phyloP scores from a whole-genome alignment of 2,888 invertebrate species.

The Tyria jacobaeae region DNA sequence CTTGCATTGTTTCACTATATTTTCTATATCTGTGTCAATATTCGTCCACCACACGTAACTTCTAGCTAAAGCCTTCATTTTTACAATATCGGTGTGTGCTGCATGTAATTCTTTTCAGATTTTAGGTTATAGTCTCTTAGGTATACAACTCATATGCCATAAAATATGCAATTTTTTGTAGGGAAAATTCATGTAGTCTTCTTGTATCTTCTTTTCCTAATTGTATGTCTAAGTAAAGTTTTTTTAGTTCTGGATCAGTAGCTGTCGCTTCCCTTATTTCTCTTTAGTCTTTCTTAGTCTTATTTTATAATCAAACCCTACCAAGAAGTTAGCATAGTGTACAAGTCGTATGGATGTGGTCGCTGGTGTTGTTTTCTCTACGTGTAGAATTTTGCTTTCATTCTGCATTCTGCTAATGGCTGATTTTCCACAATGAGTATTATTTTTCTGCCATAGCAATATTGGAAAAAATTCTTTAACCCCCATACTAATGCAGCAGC shows the following conservation, averaged over 20 bases:
- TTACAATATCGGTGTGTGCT: slow-evolving; percentile 9
- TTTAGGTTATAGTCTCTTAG: background rate
- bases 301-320: slow-evolving; percentile 9
- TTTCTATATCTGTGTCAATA: slow-evolving; percentile 6
- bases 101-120: slow-evolving; percentile 7
- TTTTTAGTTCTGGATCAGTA: slow-evolving; percentile 45
- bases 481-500: slow-evolving; percentile 53
- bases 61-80: slow-evolving; percentile 46
- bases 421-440: slow-evolving; percentile 55
- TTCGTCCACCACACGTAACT: slow-evolving; percentile 41
- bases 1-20: background rate
- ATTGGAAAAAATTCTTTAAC: slow-evolving; percentile 60
- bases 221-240: slow-evolving; percentile 4
- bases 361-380: background rate
- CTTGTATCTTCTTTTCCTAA: slow-evolving; percentile 1
- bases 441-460: slow-evolving; percentile 59
- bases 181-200: slow-evolving; percentile 1
- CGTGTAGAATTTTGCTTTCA: slow-evolving; percentile 7
- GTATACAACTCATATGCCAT: slow-evolving; percentile 6
- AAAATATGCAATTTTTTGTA: slow-evolving; percentile 4
- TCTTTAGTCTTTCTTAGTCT: background rate
- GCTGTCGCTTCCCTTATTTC: slow-evolving; percentile 28
- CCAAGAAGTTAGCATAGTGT: slow-evolving; percentile 6
- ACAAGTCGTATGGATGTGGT: slow-evolving; percentile 7
- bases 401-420: too few species aligned